Evolutionary conservation across 2,113 vertebrate species (phyloP).

Genomic region (Isichthys henryi): DNA sequence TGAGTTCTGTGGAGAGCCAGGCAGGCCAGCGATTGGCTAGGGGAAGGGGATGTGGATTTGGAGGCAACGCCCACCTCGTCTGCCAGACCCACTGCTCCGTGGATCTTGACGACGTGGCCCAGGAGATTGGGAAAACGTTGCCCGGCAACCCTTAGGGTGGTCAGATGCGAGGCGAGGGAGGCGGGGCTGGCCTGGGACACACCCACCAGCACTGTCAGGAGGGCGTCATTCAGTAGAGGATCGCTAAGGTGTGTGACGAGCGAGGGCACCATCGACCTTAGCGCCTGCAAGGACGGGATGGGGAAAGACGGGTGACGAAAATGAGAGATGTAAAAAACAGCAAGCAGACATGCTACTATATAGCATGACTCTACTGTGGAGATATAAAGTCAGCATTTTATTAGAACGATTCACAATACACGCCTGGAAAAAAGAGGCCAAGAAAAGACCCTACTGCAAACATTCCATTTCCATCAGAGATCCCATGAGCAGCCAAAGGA

Average conservation of each 20-base stretch:
- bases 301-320: background rate
- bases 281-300: constrained; percentile 54
- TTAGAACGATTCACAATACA: background rate
- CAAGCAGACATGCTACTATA: background rate
- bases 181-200: constrained; percentile 71
- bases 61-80: constrained; percentile 62
- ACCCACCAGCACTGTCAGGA: constrained; percentile 69
- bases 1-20: background rate
- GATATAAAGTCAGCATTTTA: background rate
- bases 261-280: constrained; percentile 69
- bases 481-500: constrained; percentile 14
- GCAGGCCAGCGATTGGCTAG: background rate
- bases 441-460: constrained; percentile 16
- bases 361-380: background rate
- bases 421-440: constrained; percentile 9
- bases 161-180: constrained; percentile 67
- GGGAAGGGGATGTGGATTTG: background rate
- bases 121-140: constrained; percentile 67
- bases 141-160: constrained; percentile 60
- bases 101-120: constrained; percentile 79
- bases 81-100: constrained; percentile 74
- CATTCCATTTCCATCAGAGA: constrained; percentile 19
- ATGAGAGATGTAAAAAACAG: background rate
- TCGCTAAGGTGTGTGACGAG: constrained; percentile 65
- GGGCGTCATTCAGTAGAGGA: constrained; percentile 60